phyloP scores from a whole-genome alignment of 2,797 vertebrate genomes.

The Pachyuromys duprasi region DNA sequence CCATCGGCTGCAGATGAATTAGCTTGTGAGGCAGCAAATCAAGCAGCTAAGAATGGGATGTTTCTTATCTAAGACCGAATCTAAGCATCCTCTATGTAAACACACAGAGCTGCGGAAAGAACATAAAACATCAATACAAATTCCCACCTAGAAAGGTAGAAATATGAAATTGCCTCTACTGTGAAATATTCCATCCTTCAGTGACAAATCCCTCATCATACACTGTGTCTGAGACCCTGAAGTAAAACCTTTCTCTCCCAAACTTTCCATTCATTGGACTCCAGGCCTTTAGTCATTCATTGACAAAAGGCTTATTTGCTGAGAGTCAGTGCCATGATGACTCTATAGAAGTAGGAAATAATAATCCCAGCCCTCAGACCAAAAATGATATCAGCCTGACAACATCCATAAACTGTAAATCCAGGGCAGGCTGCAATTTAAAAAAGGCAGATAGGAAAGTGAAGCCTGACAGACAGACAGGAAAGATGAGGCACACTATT shows the following conservation, averaged over 20 bases:
- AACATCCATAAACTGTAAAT: not conserved
- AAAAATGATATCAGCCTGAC: not conserved
- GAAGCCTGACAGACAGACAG: not conserved
- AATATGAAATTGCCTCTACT: not conserved
- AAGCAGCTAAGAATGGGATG: not conserved
- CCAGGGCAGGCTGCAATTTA: accelerated
- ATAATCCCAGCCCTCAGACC: not conserved
- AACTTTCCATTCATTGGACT: not conserved
- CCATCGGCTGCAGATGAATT: not conserved
- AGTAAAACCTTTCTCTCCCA: not conserved
- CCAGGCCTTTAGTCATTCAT: not conserved
- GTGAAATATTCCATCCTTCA: constrained; percentile 18
- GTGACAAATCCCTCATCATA: not conserved
- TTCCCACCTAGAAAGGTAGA: not conserved
- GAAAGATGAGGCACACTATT: not conserved
- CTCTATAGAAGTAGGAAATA: not conserved
- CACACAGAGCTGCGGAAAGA: not conserved
- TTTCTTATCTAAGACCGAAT: not conserved
- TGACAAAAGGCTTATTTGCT: not conserved
- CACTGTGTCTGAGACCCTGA: not conserved
- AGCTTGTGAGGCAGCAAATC: not conserved
- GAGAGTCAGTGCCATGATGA: not conserved
- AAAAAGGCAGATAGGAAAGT: not conserved
- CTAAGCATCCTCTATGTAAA: not conserved
- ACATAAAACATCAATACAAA: not conserved